Evolutionary conservation across 2,888 invertebrate genomes (phyloP).

Genomic region (Heliconius ethilla): DNA sequence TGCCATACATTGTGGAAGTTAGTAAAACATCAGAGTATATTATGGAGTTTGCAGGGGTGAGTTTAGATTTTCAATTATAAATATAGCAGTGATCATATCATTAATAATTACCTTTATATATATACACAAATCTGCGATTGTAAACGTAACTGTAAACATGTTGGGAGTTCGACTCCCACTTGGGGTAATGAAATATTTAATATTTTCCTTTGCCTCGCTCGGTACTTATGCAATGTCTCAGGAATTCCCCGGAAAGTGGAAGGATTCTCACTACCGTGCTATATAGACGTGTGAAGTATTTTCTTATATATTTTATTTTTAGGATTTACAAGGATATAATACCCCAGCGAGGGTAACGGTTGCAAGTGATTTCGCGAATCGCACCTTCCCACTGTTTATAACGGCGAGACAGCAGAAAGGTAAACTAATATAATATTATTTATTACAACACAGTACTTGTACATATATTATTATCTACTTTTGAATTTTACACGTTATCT

Average conservation of each 20-base stretch:
- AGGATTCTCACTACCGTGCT: too few relatives aligned
- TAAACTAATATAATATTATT: conserved; percentile 35
- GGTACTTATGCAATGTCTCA: too few relatives aligned
- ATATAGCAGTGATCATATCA: not conserved
- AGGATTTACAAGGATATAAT: conserved; percentile 61
- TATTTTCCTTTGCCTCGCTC: too few relatives aligned
- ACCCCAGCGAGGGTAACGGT: conserved; percentile 76
- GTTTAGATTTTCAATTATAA: conserved; percentile 36
- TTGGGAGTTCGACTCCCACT: too few relatives aligned
- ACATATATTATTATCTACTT: too few relatives aligned
- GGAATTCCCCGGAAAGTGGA: too few relatives aligned
- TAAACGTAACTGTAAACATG: too few relatives aligned
- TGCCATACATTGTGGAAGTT: conserved; percentile 64
- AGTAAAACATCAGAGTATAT: conserved; percentile 75
- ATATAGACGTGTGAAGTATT: too few relatives aligned
- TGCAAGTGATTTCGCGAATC: conserved; percentile 76
- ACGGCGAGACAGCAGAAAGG: conserved; percentile 87
- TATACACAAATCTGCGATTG: too few relatives aligned
- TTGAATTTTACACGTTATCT: too few relatives aligned
- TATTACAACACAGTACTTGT: not conserved
- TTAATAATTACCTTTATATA: too few relatives aligned
- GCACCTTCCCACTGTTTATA: conserved; percentile 85
- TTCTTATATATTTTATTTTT: conserved; percentile 30
- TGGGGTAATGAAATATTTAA: too few relatives aligned
- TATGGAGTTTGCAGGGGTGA: conserved; percentile 78